These are phyloP conservation scores for Leptopterna dolabrata DNA, from an alignment of 2,888 invertebrate genomes.

Conservation along the genomic window DNA sequence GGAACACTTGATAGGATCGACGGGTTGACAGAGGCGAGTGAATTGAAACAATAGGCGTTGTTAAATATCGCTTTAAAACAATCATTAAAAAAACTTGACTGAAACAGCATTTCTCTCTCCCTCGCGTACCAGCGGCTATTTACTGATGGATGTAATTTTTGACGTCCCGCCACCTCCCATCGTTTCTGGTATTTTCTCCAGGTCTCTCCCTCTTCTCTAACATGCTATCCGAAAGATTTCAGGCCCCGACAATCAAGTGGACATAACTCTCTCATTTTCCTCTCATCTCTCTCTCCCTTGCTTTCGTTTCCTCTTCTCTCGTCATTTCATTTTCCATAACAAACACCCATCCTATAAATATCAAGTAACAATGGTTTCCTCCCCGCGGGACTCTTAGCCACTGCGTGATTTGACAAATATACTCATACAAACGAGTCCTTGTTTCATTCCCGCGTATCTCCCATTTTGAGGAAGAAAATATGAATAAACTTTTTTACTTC, in stretches of 20 bases:
- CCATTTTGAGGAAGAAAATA: too few species aligned
- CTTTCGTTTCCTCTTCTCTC: background rate
- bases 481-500: too few species aligned
- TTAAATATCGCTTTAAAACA: slow-evolving; percentile 13
- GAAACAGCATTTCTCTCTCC: background rate
- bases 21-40: slow-evolving; percentile 16
- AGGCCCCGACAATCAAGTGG: background rate
- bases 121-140: background rate
- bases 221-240: background rate
- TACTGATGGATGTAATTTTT: slow-evolving; percentile 24
- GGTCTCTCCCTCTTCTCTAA: background rate
- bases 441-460: too few species aligned
- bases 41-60: slow-evolving; percentile 18
- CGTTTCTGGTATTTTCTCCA: background rate
- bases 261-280: background rate
- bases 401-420: too few species aligned
- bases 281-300: background rate
- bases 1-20: background rate
- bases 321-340: background rate
- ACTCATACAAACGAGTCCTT: too few species aligned
- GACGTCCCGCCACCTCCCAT: background rate
- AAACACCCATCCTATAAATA: background rate
- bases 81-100: slow-evolving; percentile 23
- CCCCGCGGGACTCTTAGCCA: too few species aligned
- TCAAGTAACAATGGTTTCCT: background rate